Evolutionary conservation across 2,888 invertebrate species (phyloP).

Genomic region (Baronia brevicornis): DNA sequence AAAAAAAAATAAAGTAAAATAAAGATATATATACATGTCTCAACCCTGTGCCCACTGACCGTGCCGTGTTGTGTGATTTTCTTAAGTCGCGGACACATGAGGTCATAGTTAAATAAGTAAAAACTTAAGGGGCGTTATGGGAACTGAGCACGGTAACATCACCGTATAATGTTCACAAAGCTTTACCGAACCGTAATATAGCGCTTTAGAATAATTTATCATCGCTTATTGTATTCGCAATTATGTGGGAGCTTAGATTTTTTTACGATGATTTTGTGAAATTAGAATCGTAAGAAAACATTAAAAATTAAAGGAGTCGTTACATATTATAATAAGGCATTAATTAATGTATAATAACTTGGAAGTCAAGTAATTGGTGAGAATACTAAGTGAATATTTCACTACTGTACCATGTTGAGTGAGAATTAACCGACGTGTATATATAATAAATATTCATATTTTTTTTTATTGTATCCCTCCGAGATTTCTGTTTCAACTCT

Average conservation of each 20-base stretch:
- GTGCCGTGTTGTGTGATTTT: slow-evolving; percentile 67
- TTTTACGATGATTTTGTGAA: no score
- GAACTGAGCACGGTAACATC: slow-evolving; percentile 72
- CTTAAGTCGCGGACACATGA: slow-evolving; percentile 74
- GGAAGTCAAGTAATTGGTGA: no score
- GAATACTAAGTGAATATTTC: no score
- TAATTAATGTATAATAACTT: no score
- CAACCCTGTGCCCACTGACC: slow-evolving; percentile 52
- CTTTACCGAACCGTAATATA: slow-evolving; percentile 58
- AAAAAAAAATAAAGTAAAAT: slow-evolving; percentile 5
- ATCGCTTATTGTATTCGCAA: slow-evolving; percentile 35
- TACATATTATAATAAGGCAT: no score
- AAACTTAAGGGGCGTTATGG: slow-evolving; percentile 75
- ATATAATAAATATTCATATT: no score
- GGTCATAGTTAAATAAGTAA: slow-evolving; percentile 74
- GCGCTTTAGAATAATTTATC: slow-evolving; percentile 49
- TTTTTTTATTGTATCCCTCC: no score
- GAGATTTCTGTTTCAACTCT: no score
- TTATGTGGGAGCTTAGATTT: slow-evolving; percentile 28
- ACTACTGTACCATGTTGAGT: no score
- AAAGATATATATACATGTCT: slow-evolving; percentile 7
- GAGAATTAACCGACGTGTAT: no score
- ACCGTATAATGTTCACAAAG: slow-evolving; percentile 50
- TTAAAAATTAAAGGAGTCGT: no score
- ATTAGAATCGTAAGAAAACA: slow-evolving; percentile 2